Base-by-base conservation (phyloP, 2,888 invertebrate species). In the Agrotis clavis region DNA sequence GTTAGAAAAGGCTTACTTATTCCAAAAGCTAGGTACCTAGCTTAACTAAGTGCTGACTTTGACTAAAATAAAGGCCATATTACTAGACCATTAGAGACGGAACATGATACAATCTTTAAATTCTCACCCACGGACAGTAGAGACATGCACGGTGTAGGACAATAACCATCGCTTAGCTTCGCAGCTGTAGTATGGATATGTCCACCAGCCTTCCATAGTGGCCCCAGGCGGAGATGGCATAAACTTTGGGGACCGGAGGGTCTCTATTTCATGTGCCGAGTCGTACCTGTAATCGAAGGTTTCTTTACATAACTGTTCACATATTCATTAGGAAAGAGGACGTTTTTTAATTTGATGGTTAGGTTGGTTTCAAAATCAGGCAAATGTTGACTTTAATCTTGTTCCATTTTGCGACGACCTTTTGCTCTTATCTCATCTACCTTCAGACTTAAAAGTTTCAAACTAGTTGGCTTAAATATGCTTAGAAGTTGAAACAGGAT, bases 161-260 rank as follows among this genome's bases (percentile, higher is more conserved):
- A 99, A 96, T 85, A 99, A 96, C 99, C 99, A 99, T 77, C 97
- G 97, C 82, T 97, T 97, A 45, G 97, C 97, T 74, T 97, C 97
- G 93, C 99, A 99, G 83, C 98, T 98, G 92, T 98, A 98, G 92
- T 99, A 99, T 0, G 99, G 99, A 88, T 97, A 97, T 21, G 98
- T 99, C 99, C 99, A 99, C 97, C 98, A 98, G 35, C 98, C 98
- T 88, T 97, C 95, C 95, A 96, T 96, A 77, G 97, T 97, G 67
- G 97, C 97, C n/a, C 97, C 96, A 19, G 97, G 97, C 64, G 97
- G 97, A 41, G 97, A 96, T 72, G 97, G 95, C 96, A 97, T 97
- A 92, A 97, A 97, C 91, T 97, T 97, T 25, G 97, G 97, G n/a
- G 97, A 97, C 63, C 97, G 96, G 56, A 97, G 93, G 25, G 96